These are phyloP conservation scores for Charaxes varanes DNA, from an alignment of 1,140 invertebrate genomes.

Conservation along the genomic window DNA sequence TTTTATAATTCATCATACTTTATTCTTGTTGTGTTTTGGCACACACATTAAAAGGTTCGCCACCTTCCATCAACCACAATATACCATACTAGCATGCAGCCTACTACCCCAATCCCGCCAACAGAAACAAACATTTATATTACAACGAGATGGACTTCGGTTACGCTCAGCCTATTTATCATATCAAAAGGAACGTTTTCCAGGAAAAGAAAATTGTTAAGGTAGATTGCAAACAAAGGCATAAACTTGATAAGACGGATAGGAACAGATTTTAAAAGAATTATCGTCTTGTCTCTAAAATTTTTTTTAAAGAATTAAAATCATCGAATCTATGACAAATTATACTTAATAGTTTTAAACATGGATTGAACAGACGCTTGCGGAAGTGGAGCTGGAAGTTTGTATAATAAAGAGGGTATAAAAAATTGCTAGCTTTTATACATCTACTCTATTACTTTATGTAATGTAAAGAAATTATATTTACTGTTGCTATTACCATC, in stretches of 20 bases:
- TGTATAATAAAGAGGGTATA: too few relatives aligned
- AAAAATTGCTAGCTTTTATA: too few relatives aligned
- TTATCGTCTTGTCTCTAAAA: background rate
- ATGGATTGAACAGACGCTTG: too few relatives aligned
- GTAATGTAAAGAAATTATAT: too few relatives aligned
- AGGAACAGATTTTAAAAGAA: slow-evolving; percentile 33
- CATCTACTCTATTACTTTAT: too few relatives aligned
- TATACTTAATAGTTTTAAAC: slow-evolving; percentile 1
- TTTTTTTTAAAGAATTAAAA: background rate
- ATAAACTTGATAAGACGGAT: slow-evolving; percentile 45
- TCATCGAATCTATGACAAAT: background rate
- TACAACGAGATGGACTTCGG: slow-evolving; percentile 51
- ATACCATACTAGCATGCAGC: too few relatives aligned
- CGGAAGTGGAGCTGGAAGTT: too few relatives aligned
- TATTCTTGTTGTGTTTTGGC: too few relatives aligned
- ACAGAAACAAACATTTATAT: slow-evolving; percentile 54
- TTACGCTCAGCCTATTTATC: slow-evolving; percentile 41
- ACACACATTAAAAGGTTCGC: too few relatives aligned
- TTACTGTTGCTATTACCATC: too few relatives aligned
- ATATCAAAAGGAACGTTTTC: slow-evolving; percentile 48
- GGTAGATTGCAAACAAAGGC: slow-evolving; percentile 49
- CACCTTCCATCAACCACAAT: too few relatives aligned
- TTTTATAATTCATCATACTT: too few relatives aligned
- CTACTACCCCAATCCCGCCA: slow-evolving; percentile 61
- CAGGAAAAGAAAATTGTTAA: slow-evolving; percentile 38